These are phyloP conservation scores for Laspeyria flexula DNA, from an alignment of 2,888 invertebrate species.

Conservation along the genomic window DNA sequence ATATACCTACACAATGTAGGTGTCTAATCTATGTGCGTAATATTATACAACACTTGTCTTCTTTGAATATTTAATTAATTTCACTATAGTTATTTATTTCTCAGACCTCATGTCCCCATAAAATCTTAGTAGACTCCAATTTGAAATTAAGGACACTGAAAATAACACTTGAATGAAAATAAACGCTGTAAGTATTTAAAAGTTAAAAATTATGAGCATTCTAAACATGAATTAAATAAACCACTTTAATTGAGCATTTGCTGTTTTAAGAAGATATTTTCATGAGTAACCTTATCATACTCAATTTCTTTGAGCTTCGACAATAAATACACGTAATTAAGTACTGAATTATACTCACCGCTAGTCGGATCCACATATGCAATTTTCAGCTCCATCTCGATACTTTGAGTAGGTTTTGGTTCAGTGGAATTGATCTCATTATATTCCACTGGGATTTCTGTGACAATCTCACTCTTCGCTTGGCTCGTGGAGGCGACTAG, in stretches of 20 bases:
- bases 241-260: constrained; percentile 7
- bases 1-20: constrained; percentile 54
- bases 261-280: background rate
- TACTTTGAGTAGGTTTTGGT: constrained; percentile 79
- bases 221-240: background rate
- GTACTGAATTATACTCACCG: constrained; percentile 75
- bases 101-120: constrained; percentile 74
- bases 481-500: constrained; percentile 88
- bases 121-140: constrained; percentile 67
- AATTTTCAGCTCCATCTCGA: constrained; percentile 87
- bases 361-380: constrained; percentile 86
- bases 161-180: constrained; percentile 15
- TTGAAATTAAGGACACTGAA: constrained; percentile 44
- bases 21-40: constrained; percentile 59
- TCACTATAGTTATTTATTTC: constrained; percentile 34
- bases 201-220: background rate
- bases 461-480: constrained; percentile 77
- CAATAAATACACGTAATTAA: constrained; percentile 7
- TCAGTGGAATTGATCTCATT: constrained; percentile 76
- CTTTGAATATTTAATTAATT: constrained; percentile 61
- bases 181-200: background rate
- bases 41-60: constrained; percentile 78
- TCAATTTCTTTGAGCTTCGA: constrained; percentile 14
- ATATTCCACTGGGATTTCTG: constrained; percentile 78
- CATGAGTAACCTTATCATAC: too few species aligned